A percentile compares a stretch with the other conserved stretches of the same genome.
phyloP scores from a whole-genome alignment of 2,797 vertebrate species.

The Echeneis naucrates region DNA sequence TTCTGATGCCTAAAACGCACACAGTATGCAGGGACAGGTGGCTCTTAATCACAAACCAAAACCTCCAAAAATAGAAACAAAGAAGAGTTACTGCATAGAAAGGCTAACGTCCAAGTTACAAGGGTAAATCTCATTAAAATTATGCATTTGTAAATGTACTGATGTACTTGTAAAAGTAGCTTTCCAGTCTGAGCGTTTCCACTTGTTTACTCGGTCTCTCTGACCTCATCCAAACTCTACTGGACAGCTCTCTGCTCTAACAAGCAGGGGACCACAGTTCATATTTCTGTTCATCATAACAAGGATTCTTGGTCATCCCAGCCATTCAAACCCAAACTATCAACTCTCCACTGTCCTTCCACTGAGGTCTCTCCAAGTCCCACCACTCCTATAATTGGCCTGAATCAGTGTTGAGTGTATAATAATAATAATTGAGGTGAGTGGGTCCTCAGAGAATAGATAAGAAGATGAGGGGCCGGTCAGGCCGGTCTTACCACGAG shows the following conservation, averaged over 20 bases:
- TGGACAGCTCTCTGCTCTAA: conserved; percentile 38
- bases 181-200: not conserved
- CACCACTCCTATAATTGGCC: conserved; percentile 67
- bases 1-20: conserved; percentile 79
- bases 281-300: conserved; percentile 65
- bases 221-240: conserved; percentile 33
- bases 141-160: not conserved
- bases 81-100: conserved; percentile 2
- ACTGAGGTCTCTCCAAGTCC: conserved; percentile 42
- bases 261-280: conserved; percentile 49
- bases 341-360: conserved; percentile 51
- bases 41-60: not conserved
- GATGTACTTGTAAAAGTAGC: not conserved
- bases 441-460: conserved; percentile 77
- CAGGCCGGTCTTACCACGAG: conserved; percentile 87
- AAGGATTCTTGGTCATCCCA: conserved; percentile 59
- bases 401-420: conserved; percentile 70
- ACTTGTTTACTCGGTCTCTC: conserved; percentile 32
- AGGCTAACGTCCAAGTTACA: not conserved
- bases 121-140: conserved; percentile 15
- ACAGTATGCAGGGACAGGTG: not conserved
- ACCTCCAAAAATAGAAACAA: conserved; percentile 6
- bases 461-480: conserved; percentile 65
- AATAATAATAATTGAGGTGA: conserved; percentile 76
- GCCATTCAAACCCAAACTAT: conserved; percentile 63